Evolutionary conservation across 2,888 invertebrate genomes (phyloP).

Genomic region (Harmothoe impar): DNA sequence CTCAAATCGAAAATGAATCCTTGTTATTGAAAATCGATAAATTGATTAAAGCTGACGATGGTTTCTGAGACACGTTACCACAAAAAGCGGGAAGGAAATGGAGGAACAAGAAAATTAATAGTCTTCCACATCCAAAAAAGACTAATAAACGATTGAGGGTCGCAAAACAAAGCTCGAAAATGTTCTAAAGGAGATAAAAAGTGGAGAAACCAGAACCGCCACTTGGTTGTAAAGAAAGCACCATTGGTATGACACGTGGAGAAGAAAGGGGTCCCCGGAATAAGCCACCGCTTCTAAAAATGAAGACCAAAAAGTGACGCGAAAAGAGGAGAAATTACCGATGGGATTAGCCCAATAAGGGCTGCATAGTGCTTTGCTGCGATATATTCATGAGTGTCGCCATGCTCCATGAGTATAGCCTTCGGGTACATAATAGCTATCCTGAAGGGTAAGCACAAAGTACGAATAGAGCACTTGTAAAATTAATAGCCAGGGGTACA

Average conservation of each 20-base stretch:
- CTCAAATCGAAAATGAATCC: not conserved
- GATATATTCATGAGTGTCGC: no score
- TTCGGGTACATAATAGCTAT: no score
- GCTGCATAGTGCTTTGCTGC: no score
- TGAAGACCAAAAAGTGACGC: not conserved
- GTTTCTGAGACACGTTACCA: not conserved
- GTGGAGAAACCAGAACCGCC: not conserved
- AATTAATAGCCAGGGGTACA: no score
- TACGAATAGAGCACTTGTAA: no score
- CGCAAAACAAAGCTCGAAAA: not conserved
- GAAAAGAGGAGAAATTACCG: not conserved
- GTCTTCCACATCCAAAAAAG: not conserved
- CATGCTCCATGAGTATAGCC: no score
- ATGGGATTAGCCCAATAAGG: no score
- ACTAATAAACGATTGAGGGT: conserved; percentile 1
- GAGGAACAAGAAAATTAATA: conserved; percentile 35
- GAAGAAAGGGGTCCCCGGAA: not conserved
- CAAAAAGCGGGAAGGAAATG: not conserved
- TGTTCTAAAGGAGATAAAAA: not conserved
- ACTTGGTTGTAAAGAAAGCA: not conserved
- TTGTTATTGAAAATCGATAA: conserved; percentile 30
- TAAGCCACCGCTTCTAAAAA: not conserved
- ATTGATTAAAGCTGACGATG: not conserved
- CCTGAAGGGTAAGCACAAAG: no score
- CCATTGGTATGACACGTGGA: not conserved